Conservation (phyloP, 2,888 invertebrate genomes). For the Chymomyza fuscimana region DNA sequence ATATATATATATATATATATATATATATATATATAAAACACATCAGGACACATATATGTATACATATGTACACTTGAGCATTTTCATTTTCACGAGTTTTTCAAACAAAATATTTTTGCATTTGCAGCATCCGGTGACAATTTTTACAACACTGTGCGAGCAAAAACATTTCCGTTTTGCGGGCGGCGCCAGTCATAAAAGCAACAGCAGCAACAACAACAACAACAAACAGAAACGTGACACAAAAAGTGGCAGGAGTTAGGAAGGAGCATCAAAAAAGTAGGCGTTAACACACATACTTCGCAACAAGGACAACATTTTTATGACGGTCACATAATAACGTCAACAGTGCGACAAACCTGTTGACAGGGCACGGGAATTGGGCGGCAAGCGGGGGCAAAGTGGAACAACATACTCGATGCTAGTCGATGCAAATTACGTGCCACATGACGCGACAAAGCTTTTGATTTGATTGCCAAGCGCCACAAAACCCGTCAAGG, state of each 20-base stretch:
- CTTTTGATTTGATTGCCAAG: conserved; percentile 64
- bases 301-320: conserved; percentile 47
- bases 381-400: neutral
- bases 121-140: conserved; percentile 72
- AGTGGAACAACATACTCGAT: neutral
- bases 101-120: conserved; percentile 59
- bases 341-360: conserved; percentile 32
- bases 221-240: neutral
- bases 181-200: conserved; percentile 45
- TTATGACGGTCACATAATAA: conserved; percentile 71
- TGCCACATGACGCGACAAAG: conserved; percentile 59
- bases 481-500: conserved; percentile 21
- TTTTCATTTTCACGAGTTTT: conserved; percentile 56
- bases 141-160: conserved; percentile 39
- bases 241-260: too few species aligned
- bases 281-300: neutral
- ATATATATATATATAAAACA: neutral
- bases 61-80: conserved; percentile 17
- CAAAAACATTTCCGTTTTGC: conserved; percentile 47
- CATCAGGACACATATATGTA: neutral
- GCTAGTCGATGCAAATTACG: conserved; percentile 58
- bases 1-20: neutral
- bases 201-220: conserved; percentile 15
- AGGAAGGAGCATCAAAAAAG: neutral
- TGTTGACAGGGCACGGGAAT: neutral